Conservation (phyloP, 2,888 invertebrate genomes). For the Tortrix viridana region DNA sequence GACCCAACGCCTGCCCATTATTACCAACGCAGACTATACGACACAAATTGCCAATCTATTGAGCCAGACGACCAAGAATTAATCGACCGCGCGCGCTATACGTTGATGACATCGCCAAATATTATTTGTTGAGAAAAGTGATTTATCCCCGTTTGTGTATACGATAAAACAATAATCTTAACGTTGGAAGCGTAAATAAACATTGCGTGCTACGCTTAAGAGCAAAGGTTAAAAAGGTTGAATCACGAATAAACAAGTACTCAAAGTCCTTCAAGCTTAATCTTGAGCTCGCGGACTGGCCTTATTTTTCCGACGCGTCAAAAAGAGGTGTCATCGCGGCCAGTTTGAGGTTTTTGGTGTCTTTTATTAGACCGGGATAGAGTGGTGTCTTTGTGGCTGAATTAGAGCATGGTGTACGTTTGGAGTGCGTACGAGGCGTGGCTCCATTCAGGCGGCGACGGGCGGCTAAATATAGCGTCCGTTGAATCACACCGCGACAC, state of each 20-base stretch:
- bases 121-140: background rate
- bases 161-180: constrained; percentile 14
- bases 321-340: constrained; percentile 4
- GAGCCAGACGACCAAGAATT: constrained; percentile 14
- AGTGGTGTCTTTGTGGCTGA: constrained; percentile 5
- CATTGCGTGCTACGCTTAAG: constrained; percentile 10
- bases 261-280: constrained; percentile 19
- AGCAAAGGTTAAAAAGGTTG: constrained; percentile 31
- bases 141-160: no score
- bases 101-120: background rate
- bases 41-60: constrained; percentile 31
- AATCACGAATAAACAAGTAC: constrained; percentile 24
- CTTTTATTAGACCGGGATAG: constrained; percentile 11
- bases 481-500: constrained; percentile 34
- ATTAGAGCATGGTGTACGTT: constrained; percentile 18
- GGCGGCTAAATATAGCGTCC: constrained; percentile 33
- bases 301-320: constrained; percentile 21
- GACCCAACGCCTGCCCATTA: constrained; percentile 28
- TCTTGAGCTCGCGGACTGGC: background rate
- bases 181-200: constrained; percentile 23
- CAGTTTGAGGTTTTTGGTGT: constrained; percentile 8
- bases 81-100: constrained; percentile 8
- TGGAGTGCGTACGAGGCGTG: constrained; percentile 31
- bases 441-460: constrained; percentile 35
- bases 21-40: constrained; percentile 13